Evolutionary conservation across 1,140 invertebrate species (phyloP), one percentile per base, ranked within the genome.

Genomic region (Drosophila lacertosa): DNA sequence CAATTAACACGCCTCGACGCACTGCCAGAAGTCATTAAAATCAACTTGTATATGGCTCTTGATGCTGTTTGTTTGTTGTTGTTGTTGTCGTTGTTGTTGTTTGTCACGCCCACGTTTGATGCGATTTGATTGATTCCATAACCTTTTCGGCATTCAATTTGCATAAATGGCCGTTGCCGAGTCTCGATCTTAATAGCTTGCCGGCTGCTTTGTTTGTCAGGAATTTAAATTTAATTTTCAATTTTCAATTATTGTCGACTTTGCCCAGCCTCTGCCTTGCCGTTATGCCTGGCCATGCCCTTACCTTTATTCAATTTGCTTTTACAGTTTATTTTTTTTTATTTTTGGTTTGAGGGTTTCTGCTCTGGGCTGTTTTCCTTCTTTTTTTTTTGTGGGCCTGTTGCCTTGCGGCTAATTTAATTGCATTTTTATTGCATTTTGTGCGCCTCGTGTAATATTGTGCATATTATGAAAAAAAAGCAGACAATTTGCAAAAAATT

Each of bases 361-460:
- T 20, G 13, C n/a, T 2, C 42, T 44, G 20, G n/a, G 35, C 48
- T 20, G 15, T 0, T 24, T 20, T 44, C 54, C 4, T 45, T 45
- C 0, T 35, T 10, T 13, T 13, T 33, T 24, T 54, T 73, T 77
- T 76, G 7, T 76, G 69, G 58, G 40, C 68, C 57, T 47, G 53
- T 57, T 70, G 77, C 69, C 65, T 77, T 86, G 77, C 60, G 77
- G 77, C 82, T 84, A 88, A 84, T 84, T 88, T 88, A 84, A 84
- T 88, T 84, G 81, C 73, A 84, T 74, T 84, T 84, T 84, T 80
- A 84, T 84, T 84, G 80, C 80, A 86, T 74, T 84, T 86, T 71
- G 20, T 2, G 29, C 26, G 29, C 20, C 0, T 58, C 35, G 32
- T 54, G 55, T 40, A 58, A 72, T 72, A 72, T 72, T 67, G 37